Base-by-base conservation (phyloP, 2,888 invertebrate genomes). In the Sphaerophoria rueppellii region DNA sequence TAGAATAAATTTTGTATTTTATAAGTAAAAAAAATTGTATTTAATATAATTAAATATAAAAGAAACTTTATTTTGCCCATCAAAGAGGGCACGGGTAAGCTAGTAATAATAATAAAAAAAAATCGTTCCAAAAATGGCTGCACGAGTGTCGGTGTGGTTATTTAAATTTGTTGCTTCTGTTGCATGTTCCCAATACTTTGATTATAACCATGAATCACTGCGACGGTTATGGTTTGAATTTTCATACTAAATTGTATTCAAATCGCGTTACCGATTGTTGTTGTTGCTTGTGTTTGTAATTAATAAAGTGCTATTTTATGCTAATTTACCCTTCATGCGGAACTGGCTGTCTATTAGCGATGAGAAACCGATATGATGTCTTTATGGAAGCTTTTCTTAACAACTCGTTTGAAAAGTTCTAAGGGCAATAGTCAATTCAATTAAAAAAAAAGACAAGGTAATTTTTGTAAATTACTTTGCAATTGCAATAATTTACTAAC, bases 181-280 rank as follows among this genome's bases (percentile, higher is more conserved):
- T 61, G 16, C 80, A 76, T 65, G 52, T 9, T 67, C 2, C 32
- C 65, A 37, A 54, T 35, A 4, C 48, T 3, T 46, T 32, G 6
- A 6, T 54, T 37, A 12, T 16, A 24, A 40, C n/a, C 9, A 24
- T 65, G 70, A 77, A 48, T 82, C 72, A 72, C 34, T 7, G 9
- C 0, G 43, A 7, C 58, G 54, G 76, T 75, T 75, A 43, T 6
- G 54, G 67, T 16, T 46, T 24, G 24, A 71, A 65, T 34, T 58
- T 52, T n/a, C 5, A 16, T 24, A 67, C 54, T 24, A 43, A 67
- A 70, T 40, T 34, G 55, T 63, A 81, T 81, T 76, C 76, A 63
- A 76, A 65, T 35, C 69, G 69, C 69, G 61, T 74, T 55, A 52
- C 40, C 48, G 12, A 35, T 71, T 57, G 2, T 6, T 50, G 7